phyloP scores from a whole-genome alignment of 2,888 invertebrate species.

The Cryptocephalus primarius region DNA sequence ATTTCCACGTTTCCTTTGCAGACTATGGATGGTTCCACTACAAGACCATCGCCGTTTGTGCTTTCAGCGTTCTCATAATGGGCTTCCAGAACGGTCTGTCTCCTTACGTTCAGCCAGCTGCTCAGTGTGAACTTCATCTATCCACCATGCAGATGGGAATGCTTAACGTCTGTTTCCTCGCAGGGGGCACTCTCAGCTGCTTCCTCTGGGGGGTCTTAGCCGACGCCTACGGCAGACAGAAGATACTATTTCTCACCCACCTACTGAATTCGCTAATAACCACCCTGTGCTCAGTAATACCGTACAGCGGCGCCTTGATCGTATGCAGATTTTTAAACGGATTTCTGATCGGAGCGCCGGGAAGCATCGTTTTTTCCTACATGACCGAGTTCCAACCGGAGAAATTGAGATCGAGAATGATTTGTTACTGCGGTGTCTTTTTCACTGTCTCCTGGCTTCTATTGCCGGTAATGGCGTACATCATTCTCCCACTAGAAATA shows the following conservation, averaged over 20 bases:
- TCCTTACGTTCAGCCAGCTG: slow-evolving; percentile 63
- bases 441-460: slow-evolving; percentile 53
- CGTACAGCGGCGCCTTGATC: slow-evolving; percentile 14
- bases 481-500: slow-evolving; percentile 24
- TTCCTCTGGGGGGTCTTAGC: slow-evolving; percentile 73
- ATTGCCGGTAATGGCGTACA: slow-evolving; percentile 42
- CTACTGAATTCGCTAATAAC: slow-evolving; percentile 41
- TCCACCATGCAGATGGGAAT: slow-evolving; percentile 56
- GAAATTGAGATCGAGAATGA: slow-evolving; percentile 45
- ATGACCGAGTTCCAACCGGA: slow-evolving; percentile 55
- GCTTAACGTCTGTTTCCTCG: slow-evolving; percentile 60
- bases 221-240: slow-evolving; percentile 61
- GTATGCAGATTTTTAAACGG: slow-evolving; percentile 54
- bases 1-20: slow-evolving; percentile 24
- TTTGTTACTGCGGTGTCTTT: slow-evolving; percentile 53
- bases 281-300: slow-evolving; percentile 21
- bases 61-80: slow-evolving; percentile 49
- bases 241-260: slow-evolving; percentile 30
- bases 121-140: slow-evolving; percentile 56
- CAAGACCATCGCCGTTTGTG: slow-evolving; percentile 51
- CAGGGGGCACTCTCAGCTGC: slow-evolving; percentile 62
- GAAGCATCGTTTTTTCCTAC: slow-evolving; percentile 44
- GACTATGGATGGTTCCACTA: slow-evolving; percentile 63
- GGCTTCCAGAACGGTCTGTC: slow-evolving; percentile 57
- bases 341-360: slow-evolving; percentile 34